Evolutionary conservation across 2,113 vertebrate genomes (phyloP).

Genomic region (Chascanopsetta lugubris): DNA sequence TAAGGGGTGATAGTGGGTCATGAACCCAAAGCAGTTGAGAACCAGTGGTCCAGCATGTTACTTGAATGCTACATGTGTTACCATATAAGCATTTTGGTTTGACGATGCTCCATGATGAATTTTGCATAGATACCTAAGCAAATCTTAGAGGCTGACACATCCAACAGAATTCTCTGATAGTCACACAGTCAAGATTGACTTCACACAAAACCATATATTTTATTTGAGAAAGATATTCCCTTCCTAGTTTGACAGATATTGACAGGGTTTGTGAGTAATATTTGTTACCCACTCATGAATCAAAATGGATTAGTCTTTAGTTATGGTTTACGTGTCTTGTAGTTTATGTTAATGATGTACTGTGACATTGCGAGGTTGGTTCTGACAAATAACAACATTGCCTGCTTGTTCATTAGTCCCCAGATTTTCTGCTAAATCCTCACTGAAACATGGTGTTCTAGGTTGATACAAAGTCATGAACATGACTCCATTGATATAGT

Average conservation of each 20-base stretch:
- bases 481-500: slow-evolving; percentile 10
- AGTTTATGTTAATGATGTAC: not conserved
- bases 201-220: not conserved
- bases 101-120: too few species aligned
- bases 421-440: slow-evolving; percentile 18
- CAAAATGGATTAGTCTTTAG: not conserved
- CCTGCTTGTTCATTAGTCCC: slow-evolving; percentile 9
- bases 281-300: not conserved
- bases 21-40: too few species aligned
- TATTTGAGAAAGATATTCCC: not conserved
- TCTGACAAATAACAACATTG: not conserved
- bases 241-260: not conserved
- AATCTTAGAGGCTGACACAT: not conserved
- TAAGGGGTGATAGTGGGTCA: too few species aligned
- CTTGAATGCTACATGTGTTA: too few species aligned
- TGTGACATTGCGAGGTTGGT: not conserved
- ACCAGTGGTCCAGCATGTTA: too few species aligned
- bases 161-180: not conserved
- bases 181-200: not conserved
- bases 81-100: too few species aligned
- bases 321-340: not conserved
- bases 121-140: not conserved
- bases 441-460: slow-evolving; percentile 5
- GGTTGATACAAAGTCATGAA: slow-evolving; percentile 17
- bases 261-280: not conserved